Percentiles rank a stretch among this genome's conserved stretches.
Conservation (phyloP, 1,140 invertebrate species). For the Xylocopa sonorina region DNA sequence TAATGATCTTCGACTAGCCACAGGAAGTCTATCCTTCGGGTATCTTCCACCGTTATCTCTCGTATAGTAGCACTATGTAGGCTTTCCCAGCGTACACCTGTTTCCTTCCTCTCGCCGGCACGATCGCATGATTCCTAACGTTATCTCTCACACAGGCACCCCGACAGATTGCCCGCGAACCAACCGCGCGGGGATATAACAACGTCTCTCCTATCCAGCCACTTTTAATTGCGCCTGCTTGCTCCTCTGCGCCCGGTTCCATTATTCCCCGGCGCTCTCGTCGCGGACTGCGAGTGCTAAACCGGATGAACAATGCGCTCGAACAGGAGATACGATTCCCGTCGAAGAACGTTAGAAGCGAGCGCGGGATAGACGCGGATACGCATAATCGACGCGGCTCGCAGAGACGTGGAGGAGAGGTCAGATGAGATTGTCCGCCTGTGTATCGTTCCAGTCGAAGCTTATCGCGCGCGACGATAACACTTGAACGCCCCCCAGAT, state of each 20-base stretch:
- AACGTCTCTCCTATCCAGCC: slow-evolving; percentile 9
- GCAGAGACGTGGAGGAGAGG: slow-evolving; percentile 64
- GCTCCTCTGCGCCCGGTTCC: not conserved
- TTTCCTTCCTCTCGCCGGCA: slow-evolving; percentile 10
- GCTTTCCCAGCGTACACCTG: slow-evolving; percentile 18
- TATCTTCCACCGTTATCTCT: not conserved
- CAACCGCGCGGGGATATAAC: slow-evolving; percentile 2
- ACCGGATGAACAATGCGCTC: not conserved
- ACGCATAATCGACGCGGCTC: slow-evolving; percentile 56
- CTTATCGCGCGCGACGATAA: slow-evolving; percentile 77
- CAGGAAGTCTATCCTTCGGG: no score
- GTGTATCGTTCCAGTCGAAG: slow-evolving; percentile 70
- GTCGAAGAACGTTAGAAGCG: slow-evolving; percentile 1
- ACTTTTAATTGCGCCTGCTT: slow-evolving; percentile 15
- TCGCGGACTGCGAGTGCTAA: not conserved
- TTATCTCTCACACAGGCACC: not conserved
- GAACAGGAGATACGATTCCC: slow-evolving; percentile 13
- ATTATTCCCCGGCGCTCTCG: not conserved
- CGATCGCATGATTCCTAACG: slow-evolving; percentile 8
- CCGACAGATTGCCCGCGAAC: slow-evolving; percentile 5
- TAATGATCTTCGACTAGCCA: not conserved
- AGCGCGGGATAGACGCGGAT: no score
- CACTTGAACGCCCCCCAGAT: slow-evolving; percentile 81
- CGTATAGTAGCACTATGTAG: no score
- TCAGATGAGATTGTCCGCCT: slow-evolving; percentile 78